Evolutionary conservation across 2,888 invertebrate species (phyloP).

Genomic region (Eilema griseolum): DNA sequence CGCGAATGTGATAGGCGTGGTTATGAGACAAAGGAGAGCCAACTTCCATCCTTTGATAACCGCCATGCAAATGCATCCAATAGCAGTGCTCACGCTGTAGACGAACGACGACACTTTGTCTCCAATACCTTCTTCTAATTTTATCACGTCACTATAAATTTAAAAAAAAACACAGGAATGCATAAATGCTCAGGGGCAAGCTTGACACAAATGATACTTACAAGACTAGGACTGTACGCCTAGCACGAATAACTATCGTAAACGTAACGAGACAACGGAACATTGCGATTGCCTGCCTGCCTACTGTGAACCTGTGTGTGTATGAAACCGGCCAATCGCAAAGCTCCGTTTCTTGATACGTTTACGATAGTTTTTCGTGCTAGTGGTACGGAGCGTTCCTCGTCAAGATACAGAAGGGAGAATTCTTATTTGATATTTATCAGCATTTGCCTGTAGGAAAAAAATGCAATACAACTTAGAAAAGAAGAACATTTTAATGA

Average conservation of each 20-base stretch:
- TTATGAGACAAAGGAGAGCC: constrained; percentile 90
- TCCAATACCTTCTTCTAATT: constrained; percentile 93
- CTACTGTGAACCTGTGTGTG: too few species aligned
- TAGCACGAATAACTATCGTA: too few species aligned
- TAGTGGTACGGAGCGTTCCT: too few species aligned
- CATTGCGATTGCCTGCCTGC: too few species aligned
- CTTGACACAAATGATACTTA: neutral
- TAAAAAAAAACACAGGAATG: neutral
- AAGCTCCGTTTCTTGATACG: too few species aligned
- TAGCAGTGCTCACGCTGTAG: constrained; percentile 88
- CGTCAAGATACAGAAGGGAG: neutral
- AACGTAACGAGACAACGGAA: too few species aligned
- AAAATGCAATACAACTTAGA: neutral
- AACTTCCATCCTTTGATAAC: constrained; percentile 93
- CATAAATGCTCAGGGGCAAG: neutral
- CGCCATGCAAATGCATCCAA: constrained; percentile 89
- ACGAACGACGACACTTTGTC: constrained; percentile 92
- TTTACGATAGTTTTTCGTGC: too few species aligned
- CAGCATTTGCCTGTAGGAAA: too few species aligned
- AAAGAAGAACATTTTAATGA: too few species aligned
- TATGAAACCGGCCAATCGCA: too few species aligned
- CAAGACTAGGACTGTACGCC: neutral
- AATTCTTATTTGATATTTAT: neutral
- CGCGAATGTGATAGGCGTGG: constrained; percentile 88
- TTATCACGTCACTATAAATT: constrained; percentile 88